Evolutionary conservation across 30 jellyfish, hydroid and myxozoan genomes (phyloP).

Genomic region (Aurelia sp.): DNA sequence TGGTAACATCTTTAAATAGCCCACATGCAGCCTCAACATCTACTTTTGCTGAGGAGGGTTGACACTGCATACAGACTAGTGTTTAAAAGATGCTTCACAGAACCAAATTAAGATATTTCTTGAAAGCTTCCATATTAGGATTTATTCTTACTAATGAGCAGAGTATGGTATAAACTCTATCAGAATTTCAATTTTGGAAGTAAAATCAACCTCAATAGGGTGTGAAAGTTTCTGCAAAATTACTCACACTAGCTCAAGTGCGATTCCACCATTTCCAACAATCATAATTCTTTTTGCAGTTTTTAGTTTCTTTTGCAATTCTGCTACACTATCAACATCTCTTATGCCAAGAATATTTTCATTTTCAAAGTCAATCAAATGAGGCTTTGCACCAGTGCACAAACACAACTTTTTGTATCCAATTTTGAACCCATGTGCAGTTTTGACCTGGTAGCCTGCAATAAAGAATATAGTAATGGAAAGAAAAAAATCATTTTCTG

Average conservation of each 20-base stretch:
- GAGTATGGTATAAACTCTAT: too few species aligned
- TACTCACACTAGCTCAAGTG: constrained; percentile 94
- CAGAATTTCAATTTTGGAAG: too few species aligned
- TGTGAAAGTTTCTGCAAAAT: not conserved
- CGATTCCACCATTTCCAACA: constrained; percentile 99
- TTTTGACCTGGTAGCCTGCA: constrained; percentile 30
- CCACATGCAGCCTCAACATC: too few species aligned
- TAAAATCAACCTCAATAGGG: too few species aligned
- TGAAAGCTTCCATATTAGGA: too few species aligned
- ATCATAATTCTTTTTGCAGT: constrained; percentile 74
- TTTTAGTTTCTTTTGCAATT: constrained; percentile 54
- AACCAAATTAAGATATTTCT: too few species aligned
- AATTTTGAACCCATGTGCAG: constrained; percentile 21
- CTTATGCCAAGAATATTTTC: constrained; percentile 81
- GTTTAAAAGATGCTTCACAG: too few species aligned
- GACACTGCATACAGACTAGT: too few species aligned
- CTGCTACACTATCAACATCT: constrained; percentile 93
- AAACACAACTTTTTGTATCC: constrained; percentile 73
- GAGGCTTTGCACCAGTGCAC: constrained; percentile 96
- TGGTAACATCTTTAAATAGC: too few species aligned
- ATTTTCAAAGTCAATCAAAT: constrained; percentile 39
- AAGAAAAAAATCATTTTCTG: not conserved
- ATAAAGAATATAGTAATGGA: not conserved
- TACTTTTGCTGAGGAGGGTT: too few species aligned
- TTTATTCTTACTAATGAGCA: too few species aligned